Percentiles rank a stretch among this genome's conserved stretches.
These are phyloP conservation scores for Pollenia angustigena DNA, from an alignment of 2,888 invertebrate genomes.

Conservation along the genomic window DNA sequence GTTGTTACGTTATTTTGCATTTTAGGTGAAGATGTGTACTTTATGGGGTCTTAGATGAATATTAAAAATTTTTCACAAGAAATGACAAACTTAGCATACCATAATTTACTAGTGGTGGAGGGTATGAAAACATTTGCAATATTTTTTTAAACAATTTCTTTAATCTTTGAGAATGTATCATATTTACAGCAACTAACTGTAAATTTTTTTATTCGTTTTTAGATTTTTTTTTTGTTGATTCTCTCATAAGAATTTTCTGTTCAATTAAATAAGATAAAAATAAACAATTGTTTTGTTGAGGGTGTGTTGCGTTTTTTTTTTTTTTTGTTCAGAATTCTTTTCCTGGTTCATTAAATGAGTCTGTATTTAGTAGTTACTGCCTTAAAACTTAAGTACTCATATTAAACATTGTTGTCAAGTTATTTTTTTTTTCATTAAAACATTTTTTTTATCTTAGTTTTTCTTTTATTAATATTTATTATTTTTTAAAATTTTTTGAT, in stretches of 20 bases:
- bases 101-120: too few species aligned
- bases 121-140: background rate
- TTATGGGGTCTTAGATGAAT: too few species aligned
- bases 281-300: slow-evolving; percentile 47
- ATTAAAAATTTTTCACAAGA: too few species aligned
- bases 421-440: slow-evolving; percentile 7
- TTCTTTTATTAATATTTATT: slow-evolving; percentile 34
- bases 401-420: slow-evolving; percentile 12
- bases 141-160: background rate
- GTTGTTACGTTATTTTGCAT: too few species aligned
- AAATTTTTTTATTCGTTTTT: slow-evolving; percentile 1
- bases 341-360: slow-evolving; percentile 58
- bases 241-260: slow-evolving; percentile 56
- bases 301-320: slow-evolving; percentile 30
- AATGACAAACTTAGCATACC: too few species aligned
- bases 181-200: slow-evolving; percentile 3
- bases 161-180: background rate
- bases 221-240: background rate
- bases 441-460: slow-evolving; percentile 20
- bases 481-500: slow-evolving; percentile 37
- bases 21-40: too few species aligned
- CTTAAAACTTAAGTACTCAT: slow-evolving; percentile 29
- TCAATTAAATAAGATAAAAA: slow-evolving; percentile 68
- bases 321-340: slow-evolving; percentile 38
- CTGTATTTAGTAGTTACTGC: slow-evolving; percentile 30